Evolutionary conservation across 2,888 invertebrate genomes (phyloP).

Genomic region (Amphimallon solstitiale): DNA sequence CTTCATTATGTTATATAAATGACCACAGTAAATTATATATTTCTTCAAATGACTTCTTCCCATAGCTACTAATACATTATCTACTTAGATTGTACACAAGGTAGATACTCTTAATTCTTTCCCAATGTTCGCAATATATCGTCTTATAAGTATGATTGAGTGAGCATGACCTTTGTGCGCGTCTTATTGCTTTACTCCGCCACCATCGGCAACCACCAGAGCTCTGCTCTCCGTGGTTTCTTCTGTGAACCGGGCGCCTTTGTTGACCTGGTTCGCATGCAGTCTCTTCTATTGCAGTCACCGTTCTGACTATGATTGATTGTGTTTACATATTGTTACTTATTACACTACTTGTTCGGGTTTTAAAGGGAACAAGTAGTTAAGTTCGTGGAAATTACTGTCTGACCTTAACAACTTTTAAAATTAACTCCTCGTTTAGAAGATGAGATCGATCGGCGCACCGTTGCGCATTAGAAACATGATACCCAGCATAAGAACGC

Average conservation of each 20-base stretch:
- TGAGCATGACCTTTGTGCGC: conserved; percentile 42
- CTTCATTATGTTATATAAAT: no score
- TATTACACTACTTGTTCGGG: conserved; percentile 52
- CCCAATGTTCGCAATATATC: no score
- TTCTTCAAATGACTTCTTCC: no score
- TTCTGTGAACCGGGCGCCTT: conserved; percentile 42
- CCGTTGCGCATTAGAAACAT: no score
- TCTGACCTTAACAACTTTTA: conserved; percentile 40
- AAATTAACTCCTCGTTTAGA: conserved; percentile 22
- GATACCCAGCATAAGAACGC: no score
- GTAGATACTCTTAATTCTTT: no score
- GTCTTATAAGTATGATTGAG: conserved; percentile 40
- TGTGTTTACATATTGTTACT: conserved; percentile 55
- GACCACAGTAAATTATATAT: no score
- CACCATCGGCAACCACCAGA: conserved; percentile 37
- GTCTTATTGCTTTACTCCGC: conserved; percentile 27
- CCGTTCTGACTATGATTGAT: conserved; percentile 55
- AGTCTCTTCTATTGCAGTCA: conserved; percentile 25
- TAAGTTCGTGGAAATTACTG: conserved; percentile 38
- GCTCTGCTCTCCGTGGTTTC: conserved; percentile 15
- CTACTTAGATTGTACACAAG: no score
- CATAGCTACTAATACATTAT: no score
- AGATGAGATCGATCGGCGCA: no score
- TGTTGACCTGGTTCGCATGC: conserved; percentile 52
- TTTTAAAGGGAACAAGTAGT: conserved; percentile 43